Evolutionary conservation across 2,888 invertebrate species (phyloP).

Genomic region (Drosophila buzzatii): DNA sequence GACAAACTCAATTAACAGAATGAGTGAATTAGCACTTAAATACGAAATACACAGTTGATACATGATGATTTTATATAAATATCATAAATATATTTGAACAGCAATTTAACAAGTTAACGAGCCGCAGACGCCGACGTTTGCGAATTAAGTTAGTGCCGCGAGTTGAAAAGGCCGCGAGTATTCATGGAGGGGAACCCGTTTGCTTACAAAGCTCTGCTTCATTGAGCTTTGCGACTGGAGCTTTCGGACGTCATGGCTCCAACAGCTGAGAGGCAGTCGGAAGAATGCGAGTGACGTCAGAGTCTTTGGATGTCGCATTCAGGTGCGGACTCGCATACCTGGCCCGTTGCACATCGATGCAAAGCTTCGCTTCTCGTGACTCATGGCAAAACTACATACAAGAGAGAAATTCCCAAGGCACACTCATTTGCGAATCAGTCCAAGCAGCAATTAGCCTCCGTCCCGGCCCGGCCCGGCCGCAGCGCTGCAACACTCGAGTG

Average conservation of each 20-base stretch:
- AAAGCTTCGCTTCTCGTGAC: constrained; percentile 15
- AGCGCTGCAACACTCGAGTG: constrained; percentile 39
- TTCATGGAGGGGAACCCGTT: constrained; percentile 3
- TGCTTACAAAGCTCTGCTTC: not conserved
- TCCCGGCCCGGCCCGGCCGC: not conserved
- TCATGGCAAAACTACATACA: constrained; percentile 25
- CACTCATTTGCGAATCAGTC: constrained; percentile 23
- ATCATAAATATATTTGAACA: constrained; percentile 10
- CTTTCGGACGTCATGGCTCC: constrained; percentile 12
- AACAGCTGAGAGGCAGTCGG: constrained; percentile 4
- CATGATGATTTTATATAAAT: not conserved
- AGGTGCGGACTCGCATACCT: constrained; percentile 22
- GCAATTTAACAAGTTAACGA: constrained; percentile 57
- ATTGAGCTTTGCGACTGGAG: constrained; percentile 21
- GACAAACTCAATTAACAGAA: constrained; percentile 32
- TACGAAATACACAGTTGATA: constrained; percentile 18
- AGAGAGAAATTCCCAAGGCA: constrained; percentile 42
- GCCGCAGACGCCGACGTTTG: constrained; percentile 24
- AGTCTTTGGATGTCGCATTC: not conserved
- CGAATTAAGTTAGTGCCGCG: constrained; percentile 44
- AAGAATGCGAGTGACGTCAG: constrained; percentile 48
- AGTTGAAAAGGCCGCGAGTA: constrained; percentile 18
- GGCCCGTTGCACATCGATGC: constrained; percentile 14
- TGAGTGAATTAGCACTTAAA: constrained; percentile 54
- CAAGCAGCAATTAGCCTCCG: constrained; percentile 33